Evolutionary conservation across 2,888 invertebrate species (phyloP).

Genomic region (Tipula confusa): DNA sequence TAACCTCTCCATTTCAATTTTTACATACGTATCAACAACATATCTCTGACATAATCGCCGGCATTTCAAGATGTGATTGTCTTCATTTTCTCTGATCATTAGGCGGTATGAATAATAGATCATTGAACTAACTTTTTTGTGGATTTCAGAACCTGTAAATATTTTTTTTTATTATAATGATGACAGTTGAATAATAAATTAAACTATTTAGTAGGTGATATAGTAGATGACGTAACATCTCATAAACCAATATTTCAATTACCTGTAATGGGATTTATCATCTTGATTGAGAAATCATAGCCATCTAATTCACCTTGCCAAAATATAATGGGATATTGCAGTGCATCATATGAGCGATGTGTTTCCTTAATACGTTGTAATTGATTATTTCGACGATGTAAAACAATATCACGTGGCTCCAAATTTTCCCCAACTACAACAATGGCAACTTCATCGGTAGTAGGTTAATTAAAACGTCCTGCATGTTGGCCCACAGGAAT

Average conservation of each 20-base stretch:
- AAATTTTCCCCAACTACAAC: conserved; percentile 43
- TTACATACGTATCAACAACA: no score
- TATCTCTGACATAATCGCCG: no score
- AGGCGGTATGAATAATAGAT: not conserved
- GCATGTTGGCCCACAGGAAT: no score
- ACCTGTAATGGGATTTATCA: no score
- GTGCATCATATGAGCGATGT: no score
- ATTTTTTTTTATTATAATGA: conserved; percentile 31
- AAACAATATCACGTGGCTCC: conserved; percentile 41
- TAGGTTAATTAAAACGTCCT: conserved; percentile 43
- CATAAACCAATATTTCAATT: no score
- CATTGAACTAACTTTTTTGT: not conserved
- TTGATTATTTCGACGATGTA: not conserved
- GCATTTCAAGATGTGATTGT: no score
- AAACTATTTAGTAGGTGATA: no score
- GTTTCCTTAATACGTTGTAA: conserved; percentile 33
- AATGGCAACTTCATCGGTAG: conserved; percentile 44
- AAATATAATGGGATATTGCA: not conserved
- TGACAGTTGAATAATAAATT: no score
- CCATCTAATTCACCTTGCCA: not conserved
- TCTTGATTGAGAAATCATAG: no score
- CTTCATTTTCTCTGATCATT: conserved; percentile 13
- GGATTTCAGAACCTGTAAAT: not conserved
- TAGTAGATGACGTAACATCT: no score
- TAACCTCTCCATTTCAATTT: no score